Evolutionary conservation across 2,797 vertebrate species (phyloP), one percentile per base, ranked within the genome.

Genomic region (Labeo calbasu): DNA sequence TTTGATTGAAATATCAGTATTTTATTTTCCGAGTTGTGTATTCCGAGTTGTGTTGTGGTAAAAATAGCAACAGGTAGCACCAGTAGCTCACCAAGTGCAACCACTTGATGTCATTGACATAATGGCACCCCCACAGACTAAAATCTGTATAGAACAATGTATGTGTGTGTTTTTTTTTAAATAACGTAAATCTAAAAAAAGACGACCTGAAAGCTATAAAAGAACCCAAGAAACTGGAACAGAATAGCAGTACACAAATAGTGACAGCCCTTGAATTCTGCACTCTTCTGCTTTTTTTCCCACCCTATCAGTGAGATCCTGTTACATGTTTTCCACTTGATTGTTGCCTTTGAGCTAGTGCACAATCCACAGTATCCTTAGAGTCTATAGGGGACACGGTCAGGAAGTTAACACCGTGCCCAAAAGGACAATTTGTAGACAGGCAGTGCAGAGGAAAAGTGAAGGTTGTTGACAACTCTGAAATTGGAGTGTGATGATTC

Each of bases 401-500:
- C 13, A 73, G 69, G 25, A 82, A 63, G 69, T 73, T 72, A 82
- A 63, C 69, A 50, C 55, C 55, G 19, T 81, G 51, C 79, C 66
- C 51, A 13, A 36, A n/a, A 59, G 66, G 51, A 71, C 23, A 15
- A 28, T 40, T 61, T 70, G n/a, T 23, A 80, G 28, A 69, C 50
- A 25, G 63, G 53, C 68, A 70, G n/a, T 14, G 6, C 53, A 71
- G 28, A 57, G 53, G 23, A 61, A 70, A 46, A 81, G 40, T 78
- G 9, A 59, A 59, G 63, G 51, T 40, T 76, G 15, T 50, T 51
- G 59, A 55, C 12, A 28, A 28, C n/a, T 72, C 69, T 79, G 43
- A 77, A 40, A 25, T 32, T 65, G 68, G 23, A 71, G 23, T 61
- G 65, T 80, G 79, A 81, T 81, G 79, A 57, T 81, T 81, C 68